Conservation (phyloP, 2,888 invertebrate species). For the Phyllotreta cruciferae region DNA sequence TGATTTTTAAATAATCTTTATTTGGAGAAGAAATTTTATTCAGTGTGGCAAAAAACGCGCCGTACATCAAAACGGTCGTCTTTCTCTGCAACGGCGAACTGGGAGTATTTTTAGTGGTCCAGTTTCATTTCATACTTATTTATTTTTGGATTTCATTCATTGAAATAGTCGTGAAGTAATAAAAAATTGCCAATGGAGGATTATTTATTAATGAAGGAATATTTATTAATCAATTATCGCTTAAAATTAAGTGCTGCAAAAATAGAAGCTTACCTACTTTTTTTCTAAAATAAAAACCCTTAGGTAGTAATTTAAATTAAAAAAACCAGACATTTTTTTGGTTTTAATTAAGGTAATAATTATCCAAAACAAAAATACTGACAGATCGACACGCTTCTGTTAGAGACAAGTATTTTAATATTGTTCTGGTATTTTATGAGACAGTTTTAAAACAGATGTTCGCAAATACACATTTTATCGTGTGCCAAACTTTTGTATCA, state of each 20-base stretch:
- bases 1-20: neutral
- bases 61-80: neutral
- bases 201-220: no score
- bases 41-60: neutral
- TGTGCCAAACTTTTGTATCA: conserved; percentile 19
- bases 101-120: conserved; percentile 21
- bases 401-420: conserved; percentile 15
- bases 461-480: conserved; percentile 8
- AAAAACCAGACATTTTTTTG: conserved; percentile 7
- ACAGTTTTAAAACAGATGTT: conserved; percentile 17
- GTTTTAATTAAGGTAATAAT: conserved; percentile 23
- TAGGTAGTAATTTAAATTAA: conserved; percentile 2
- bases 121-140: conserved; percentile 19
- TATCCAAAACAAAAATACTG: conserved; percentile 10
- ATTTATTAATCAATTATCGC: no score
- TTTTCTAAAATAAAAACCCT: no score
- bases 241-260: neutral
- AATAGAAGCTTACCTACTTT: neutral
- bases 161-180: conserved; percentile 32
- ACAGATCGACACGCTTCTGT: conserved; percentile 20
- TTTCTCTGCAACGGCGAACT: conserved; percentile 7
- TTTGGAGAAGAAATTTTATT: conserved; percentile 9
- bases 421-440: conserved; percentile 11
- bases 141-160: conserved; percentile 29
- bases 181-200: conserved; percentile 35